Evolutionary conservation across 92 coral and sea anemone genomes (phyloP).

Genomic region (Zoanthus gigantus): DNA sequence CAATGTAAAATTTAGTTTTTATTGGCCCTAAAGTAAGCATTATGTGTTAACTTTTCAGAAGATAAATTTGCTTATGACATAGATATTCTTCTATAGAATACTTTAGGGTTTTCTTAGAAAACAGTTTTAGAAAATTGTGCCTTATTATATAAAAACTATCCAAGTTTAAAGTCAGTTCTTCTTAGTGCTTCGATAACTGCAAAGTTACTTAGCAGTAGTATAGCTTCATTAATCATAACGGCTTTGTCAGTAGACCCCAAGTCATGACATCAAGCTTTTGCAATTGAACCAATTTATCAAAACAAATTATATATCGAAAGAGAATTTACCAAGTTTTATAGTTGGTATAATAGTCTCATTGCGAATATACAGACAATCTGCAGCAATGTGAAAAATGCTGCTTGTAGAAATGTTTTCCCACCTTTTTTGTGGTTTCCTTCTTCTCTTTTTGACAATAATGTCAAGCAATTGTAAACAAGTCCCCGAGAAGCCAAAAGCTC

Average conservation of each 20-base stretch:
- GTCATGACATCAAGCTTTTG: neutral
- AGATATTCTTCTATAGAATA: neutral
- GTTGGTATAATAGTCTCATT: too few species aligned
- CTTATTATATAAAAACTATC: neutral
- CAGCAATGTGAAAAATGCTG: too few species aligned
- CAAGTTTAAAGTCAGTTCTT: neutral
- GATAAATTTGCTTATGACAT: neutral
- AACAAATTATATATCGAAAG: neutral
- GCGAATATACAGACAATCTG: too few species aligned
- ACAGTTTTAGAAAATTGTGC: neutral
- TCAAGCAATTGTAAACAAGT: too few species aligned
- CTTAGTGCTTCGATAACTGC: neutral
- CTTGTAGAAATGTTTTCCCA: too few species aligned
- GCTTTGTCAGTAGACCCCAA: neutral
- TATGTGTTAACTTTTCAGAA: too few species aligned
- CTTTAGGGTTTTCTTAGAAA: neutral
- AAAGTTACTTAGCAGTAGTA: neutral
- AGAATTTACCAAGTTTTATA: too few species aligned
- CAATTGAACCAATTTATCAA: neutral
- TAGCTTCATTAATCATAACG: neutral
- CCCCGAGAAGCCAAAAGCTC: too few species aligned
- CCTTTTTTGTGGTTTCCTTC: neutral
- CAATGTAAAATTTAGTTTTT: too few species aligned
- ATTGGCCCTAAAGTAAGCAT: too few species aligned
- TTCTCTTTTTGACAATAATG: too few species aligned